Percentiles rank a stretch among this genome's conserved stretches.
phyloP scores from a whole-genome alignment of 2,888 invertebrate genomes.

The Odontomyia ornata region DNA sequence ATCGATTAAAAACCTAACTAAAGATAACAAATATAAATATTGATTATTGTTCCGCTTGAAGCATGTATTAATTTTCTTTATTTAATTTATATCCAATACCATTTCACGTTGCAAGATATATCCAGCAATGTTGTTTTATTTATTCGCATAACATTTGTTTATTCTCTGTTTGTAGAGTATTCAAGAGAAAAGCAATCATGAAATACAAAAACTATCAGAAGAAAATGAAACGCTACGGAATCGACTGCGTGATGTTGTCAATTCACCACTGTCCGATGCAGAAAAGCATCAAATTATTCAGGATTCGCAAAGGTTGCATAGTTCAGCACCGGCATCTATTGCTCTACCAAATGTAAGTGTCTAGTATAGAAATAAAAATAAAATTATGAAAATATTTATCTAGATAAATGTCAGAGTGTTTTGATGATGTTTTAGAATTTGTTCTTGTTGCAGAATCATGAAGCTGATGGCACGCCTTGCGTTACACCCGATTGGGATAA shows the following conservation, averaged over 20 bases:
- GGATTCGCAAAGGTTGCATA: conserved; percentile 76
- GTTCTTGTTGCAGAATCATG: conserved; percentile 57
- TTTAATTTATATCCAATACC: not conserved
- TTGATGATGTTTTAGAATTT: not conserved
- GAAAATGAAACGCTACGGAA: conserved; percentile 80
- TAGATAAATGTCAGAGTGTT: not conserved
- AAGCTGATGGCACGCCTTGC: conserved; percentile 72
- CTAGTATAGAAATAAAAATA: not conserved
- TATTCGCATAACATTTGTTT: not conserved
- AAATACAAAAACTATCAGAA: conserved; percentile 71
- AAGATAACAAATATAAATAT: not conserved
- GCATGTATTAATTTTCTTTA: not conserved
- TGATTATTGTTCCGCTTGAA: not conserved
- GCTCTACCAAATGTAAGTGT: conserved; percentile 64
- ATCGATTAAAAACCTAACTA: conserved; percentile 5
- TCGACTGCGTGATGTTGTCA: conserved; percentile 79
- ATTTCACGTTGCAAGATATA: too few relatives aligned
- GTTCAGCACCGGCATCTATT: conserved; percentile 83
- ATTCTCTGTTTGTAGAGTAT: conserved; percentile 55
- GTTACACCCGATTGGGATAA: conserved; percentile 91
- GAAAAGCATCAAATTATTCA: conserved; percentile 83
- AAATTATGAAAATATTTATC: not conserved
- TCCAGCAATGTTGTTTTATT: not conserved
- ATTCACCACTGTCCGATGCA: conserved; percentile 83
- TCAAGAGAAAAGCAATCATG: conserved; percentile 63